Evolutionary conservation across 2,113 vertebrate species (phyloP), one percentile per base, ranked within the genome.

Genomic region (Psilopsiagon aymara): DNA sequence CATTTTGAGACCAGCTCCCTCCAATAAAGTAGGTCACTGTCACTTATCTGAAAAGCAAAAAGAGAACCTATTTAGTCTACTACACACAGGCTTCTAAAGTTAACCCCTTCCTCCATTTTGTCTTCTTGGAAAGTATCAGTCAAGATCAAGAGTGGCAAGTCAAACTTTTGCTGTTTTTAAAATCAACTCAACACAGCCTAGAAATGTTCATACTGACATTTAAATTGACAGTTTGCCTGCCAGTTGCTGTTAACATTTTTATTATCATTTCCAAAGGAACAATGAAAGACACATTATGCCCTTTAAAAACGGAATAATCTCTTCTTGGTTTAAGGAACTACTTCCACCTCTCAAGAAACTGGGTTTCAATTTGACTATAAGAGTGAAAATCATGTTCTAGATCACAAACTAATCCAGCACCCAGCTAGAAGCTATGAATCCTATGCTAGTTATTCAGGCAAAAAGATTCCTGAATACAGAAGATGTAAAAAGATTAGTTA

Each of bases 1-100:
- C 99, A 99, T 98, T 98, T 98, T 3, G 99, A 99, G 93, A 99
- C 99, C 33, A 98, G 97, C 7, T 98, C 98, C 51, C 98, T 98
- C 99, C 99, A 99, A 70, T 98, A 98, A 86, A 98, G 97, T 10
- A 99, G 98, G 86, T 99, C 99, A 3, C 92, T 62, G 43, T 99
- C 98, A 1, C 98, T 98, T 81, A 99, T 98, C 99, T 99, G 97
- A 29, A 97, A 97, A 77, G 10, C 76, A 41, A 39, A 39, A 59
- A 21, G 24, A 16, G 1, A 39, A 62, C 6, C 39, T 49, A 17
- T 3, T 74, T 13, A 62, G 43, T 20, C 49, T 31, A 7, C 35
- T 49, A 70, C 25, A 80, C 19, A 46, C 1, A 28, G 13, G 11
- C 28, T 67, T 67, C 37, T 13, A 9, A 66, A 51, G 21, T 11